Base-by-base conservation (phyloP, 2,797 vertebrate genomes). In the Botia kubotai region DNA sequence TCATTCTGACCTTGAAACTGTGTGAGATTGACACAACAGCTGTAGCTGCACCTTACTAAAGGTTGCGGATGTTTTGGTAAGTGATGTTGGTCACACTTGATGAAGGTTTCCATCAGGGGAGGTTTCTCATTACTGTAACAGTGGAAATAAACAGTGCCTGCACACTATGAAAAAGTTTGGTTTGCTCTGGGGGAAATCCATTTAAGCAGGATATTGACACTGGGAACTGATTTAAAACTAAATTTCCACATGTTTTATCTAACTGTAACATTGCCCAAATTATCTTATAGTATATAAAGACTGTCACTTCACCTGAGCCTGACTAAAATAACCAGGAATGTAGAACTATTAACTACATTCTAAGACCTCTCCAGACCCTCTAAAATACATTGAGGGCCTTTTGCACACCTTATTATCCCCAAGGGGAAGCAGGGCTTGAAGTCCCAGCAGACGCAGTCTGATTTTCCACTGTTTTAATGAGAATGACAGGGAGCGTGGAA, bases 401-500 rank as follows among this genome's bases (percentile, higher is more conserved):
- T 68, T 48, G 43, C 70, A 60, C 66, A 63, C 71, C 71, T 74
- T 80, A 77, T 73, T 69, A 67, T 82, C 72, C 73, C 78, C 75
- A 21, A 65, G 39, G 70, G 82, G 74, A 55, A 77, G 60, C 39
- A n/a, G 77, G 79, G 66, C 72, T 86, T 62, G 57, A 77, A 77
- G 69, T 82, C 72, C 75, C 66, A 23, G 68, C 83, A 84, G 14
- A 87, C 63, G 77, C 83, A 63, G 84, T 72, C 89, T 79, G 86
- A 91, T 90, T 95, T 95, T 95, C 95, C 95, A 94, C 89, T 89
- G 90, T 82, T 86, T 91, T 96, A 96, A 97, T 95, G 96, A 96
- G 95, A 95, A 95, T 95, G 93, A 91, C 96, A 97, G 96, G 95
- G 94, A 91, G 63, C 17, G 83, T 92, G 93, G 93, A 95, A 95